Percentiles rank a stretch among this genome's conserved stretches.
These are phyloP conservation scores for Xenopus borealis DNA, from an alignment of 2,113 vertebrate genomes.

Conservation along the genomic window DNA sequence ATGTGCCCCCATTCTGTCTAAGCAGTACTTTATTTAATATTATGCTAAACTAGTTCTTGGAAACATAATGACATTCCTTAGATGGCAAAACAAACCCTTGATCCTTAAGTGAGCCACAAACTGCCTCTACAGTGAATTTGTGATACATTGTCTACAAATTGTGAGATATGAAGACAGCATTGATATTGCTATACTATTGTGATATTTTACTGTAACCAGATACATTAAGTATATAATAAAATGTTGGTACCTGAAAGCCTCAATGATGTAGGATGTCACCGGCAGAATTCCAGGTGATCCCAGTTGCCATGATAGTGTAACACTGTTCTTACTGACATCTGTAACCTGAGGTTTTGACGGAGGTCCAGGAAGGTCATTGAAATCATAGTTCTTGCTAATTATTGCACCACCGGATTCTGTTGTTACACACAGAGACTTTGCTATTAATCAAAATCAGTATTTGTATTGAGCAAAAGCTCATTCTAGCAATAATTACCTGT, in stretches of 20 bases:
- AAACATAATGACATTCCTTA: too few species aligned
- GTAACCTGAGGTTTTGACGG: constrained; percentile 97
- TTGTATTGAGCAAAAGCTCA: background rate
- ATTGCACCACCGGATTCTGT: constrained; percentile 79
- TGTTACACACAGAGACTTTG: background rate
- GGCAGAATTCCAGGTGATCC: constrained; percentile 79
- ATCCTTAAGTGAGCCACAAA: too few species aligned
- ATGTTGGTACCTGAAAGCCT: constrained; percentile 88
- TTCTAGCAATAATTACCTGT: constrained; percentile 69
- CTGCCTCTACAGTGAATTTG: too few species aligned
- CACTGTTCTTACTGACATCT: constrained; percentile 94
- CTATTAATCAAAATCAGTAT: background rate
- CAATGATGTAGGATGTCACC: constrained; percentile 87
- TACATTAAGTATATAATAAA: too few species aligned
- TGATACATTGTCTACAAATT: too few species aligned
- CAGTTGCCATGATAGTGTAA: constrained; percentile 93
- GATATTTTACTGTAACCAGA: too few species aligned
- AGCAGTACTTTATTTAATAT: too few species aligned
- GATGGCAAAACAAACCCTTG: too few species aligned
- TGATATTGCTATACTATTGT: too few species aligned
- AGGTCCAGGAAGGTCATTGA: constrained; percentile 87
- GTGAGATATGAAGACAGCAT: too few species aligned
- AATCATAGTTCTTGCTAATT: constrained; percentile 80
- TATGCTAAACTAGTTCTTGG: too few species aligned
- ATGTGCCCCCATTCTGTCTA: too few species aligned